Conservation (phyloP, 2,888 invertebrate species). For the Melanostoma mellinum region DNA sequence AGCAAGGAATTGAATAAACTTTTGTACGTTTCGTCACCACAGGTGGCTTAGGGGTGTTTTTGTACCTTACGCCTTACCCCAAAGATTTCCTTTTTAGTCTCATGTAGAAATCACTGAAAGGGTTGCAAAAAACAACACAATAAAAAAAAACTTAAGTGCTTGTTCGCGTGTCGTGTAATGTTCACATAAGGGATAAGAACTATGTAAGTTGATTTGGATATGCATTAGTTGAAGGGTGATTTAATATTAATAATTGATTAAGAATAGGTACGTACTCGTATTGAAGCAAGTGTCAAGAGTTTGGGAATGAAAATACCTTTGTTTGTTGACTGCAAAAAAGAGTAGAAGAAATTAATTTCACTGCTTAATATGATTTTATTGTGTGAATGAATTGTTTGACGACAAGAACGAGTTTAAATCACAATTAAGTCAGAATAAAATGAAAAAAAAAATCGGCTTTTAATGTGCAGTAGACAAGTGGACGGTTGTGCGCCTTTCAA, state of each 20-base stretch:
- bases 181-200: constrained; percentile 46
- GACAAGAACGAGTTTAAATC: no score
- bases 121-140: constrained; percentile 44
- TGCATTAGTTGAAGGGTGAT: constrained; percentile 28
- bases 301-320: no score
- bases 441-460: no score
- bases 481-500: no score
- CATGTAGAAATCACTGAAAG: constrained; percentile 33
- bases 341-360: no score
- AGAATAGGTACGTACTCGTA: constrained; percentile 13
- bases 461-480: no score
- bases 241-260: constrained; percentile 55
- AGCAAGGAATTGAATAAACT: constrained; percentile 42
- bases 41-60: constrained; percentile 51
- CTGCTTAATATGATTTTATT: no score
- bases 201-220: constrained; percentile 17
- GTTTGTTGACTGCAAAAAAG: no score
- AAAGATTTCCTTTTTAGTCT: constrained; percentile 7
- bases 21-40: constrained; percentile 66
- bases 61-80: neutral
- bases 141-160: constrained; percentile 25
- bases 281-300: neutral
- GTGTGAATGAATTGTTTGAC: no score
- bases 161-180: constrained; percentile 49
- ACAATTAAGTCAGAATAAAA: no score